Evolutionary conservation across 2,797 vertebrate genomes (phyloP).

Genomic region (Lacerta agilis): DNA sequence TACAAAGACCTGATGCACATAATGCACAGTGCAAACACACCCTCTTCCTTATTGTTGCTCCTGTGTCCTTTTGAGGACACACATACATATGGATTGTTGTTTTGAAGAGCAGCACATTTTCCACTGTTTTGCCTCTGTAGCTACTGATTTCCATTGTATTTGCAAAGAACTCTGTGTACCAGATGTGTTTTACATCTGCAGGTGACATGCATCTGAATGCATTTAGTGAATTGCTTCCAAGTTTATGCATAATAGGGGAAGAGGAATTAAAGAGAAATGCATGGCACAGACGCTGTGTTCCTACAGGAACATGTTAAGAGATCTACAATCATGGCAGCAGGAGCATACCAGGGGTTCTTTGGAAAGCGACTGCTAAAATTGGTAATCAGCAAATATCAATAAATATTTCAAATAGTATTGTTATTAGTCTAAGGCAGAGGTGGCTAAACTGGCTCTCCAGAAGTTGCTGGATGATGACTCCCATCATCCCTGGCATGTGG

Average conservation of each 20-base stretch:
- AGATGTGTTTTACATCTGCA: accelerated
- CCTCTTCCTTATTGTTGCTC: background rate
- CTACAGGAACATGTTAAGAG: background rate
- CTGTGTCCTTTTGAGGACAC: background rate
- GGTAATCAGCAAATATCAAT: background rate
- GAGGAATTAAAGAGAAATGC: background rate
- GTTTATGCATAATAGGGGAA: background rate
- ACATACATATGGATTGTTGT: accelerated
- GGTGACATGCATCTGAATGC: accelerated
- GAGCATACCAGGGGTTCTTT: background rate
- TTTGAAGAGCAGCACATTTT: background rate
- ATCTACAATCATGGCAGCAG: background rate
- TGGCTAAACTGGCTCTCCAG: too few relatives aligned
- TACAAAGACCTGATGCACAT: conserved; percentile 34
- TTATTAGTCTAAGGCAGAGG: background rate
- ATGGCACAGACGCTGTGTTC: background rate
- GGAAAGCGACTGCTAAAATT: background rate
- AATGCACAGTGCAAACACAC: accelerated
- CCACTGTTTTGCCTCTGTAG: background rate
- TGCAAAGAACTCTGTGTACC: background rate
- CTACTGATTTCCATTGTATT: background rate
- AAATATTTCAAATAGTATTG: background rate
- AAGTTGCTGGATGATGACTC: too few relatives aligned
- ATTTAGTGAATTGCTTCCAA: background rate
- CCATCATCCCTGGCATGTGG: too few relatives aligned